A percentile compares a stretch with the other conserved stretches of the same genome.
Evolutionary conservation across 1,140 invertebrate genomes (phyloP).

Genomic region (Diachasmimorpha longicaudata): DNA sequence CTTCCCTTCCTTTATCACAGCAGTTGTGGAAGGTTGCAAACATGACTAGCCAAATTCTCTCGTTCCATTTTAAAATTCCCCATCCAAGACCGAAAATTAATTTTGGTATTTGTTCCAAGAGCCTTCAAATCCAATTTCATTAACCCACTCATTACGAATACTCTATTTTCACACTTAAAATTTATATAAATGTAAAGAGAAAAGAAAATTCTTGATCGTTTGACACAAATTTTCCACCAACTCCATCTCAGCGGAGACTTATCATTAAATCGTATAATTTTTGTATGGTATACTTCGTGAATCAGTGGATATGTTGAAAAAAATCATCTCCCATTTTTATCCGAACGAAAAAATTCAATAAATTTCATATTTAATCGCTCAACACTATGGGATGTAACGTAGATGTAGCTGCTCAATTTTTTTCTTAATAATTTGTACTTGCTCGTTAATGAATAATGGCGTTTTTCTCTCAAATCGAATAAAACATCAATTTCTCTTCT

Average conservation of each 20-base stretch:
- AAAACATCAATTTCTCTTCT: slow-evolving; percentile 48
- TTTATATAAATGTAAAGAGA: not conserved
- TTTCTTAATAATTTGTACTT: slow-evolving; percentile 62
- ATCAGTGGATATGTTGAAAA: slow-evolving; percentile 51
- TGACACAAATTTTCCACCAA: not conserved
- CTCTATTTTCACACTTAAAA: not conserved
- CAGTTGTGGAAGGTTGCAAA: slow-evolving; percentile 55
- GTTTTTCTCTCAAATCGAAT: slow-evolving; percentile 44
- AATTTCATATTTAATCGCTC: slow-evolving; percentile 32
- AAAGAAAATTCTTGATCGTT: not conserved
- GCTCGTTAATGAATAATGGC: slow-evolving; percentile 60
- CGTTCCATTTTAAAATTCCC: slow-evolving; percentile 32
- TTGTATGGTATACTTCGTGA: slow-evolving; percentile 54
- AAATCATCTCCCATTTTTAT: slow-evolving; percentile 28
- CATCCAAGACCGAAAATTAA: slow-evolving; percentile 30
- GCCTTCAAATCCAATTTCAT: not conserved
- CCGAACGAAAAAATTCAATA: slow-evolving; percentile 27
- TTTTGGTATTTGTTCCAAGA: slow-evolving; percentile 26
- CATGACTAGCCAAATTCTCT: slow-evolving; percentile 61
- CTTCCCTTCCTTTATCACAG: slow-evolving; percentile 55
- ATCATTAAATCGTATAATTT: slow-evolving; percentile 59
- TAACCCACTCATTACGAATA: slow-evolving; percentile 12
- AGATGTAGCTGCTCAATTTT: slow-evolving; percentile 50
- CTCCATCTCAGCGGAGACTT: slow-evolving; percentile 30
- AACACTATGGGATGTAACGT: slow-evolving; percentile 46